These are phyloP conservation scores for Drosophila ananassae DNA, from an alignment of 1,140 invertebrate genomes.

Conservation along the genomic window DNA sequence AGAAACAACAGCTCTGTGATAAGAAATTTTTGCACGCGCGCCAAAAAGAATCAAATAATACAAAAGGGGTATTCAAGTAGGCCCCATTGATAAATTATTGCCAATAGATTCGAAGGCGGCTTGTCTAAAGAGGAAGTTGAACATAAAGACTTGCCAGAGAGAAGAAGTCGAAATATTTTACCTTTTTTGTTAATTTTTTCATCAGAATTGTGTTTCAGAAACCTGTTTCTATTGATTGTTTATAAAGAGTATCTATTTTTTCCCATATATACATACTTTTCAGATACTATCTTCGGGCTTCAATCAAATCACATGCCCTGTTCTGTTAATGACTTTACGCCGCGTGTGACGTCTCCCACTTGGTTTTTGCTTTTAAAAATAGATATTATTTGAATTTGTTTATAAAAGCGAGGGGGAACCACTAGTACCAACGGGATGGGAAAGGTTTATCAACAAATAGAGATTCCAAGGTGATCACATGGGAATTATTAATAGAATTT, in stretches of 20 bases:
- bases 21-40: slow-evolving; percentile 62
- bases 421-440: background rate
- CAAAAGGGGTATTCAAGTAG: background rate
- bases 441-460: slow-evolving; percentile 3
- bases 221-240: slow-evolving; percentile 31
- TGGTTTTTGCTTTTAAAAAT: slow-evolving; percentile 51
- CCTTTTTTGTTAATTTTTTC: slow-evolving; percentile 22
- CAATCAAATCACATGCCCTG: slow-evolving; percentile 60
- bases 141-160: slow-evolving; percentile 58
- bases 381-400: slow-evolving; percentile 31
- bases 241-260: slow-evolving; percentile 11
- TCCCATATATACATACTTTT: slow-evolving; percentile 10
- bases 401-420: slow-evolving; percentile 6
- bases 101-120: slow-evolving; percentile 26
- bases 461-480: background rate
- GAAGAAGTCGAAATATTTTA: slow-evolving; percentile 26
- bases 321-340: slow-evolving; percentile 58
- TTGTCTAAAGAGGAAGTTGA: slow-evolving; percentile 60
- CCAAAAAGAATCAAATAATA: background rate
- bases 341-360: slow-evolving; percentile 57
- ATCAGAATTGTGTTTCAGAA: slow-evolving; percentile 5
- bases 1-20: slow-evolving; percentile 40
- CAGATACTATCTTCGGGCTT: slow-evolving; percentile 28
- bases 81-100: slow-evolving; percentile 66
- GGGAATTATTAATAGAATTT: background rate